Evolutionary conservation across 2,888 invertebrate species (phyloP).

Genomic region (Phengaris alcon): DNA sequence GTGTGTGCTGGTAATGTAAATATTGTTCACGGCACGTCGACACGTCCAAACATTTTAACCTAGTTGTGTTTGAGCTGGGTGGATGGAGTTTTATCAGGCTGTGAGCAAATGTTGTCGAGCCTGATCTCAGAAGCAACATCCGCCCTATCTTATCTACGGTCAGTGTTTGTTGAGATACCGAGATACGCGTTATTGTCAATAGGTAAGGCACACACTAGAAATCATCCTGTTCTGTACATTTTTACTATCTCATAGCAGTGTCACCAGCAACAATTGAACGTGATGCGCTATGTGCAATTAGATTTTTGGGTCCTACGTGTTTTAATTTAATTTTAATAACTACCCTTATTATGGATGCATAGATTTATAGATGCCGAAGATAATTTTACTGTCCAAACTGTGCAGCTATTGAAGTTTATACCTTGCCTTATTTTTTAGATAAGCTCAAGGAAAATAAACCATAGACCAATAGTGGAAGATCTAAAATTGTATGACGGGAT

Average conservation of each 20-base stretch:
- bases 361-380: too few relatives aligned
- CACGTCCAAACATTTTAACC: constrained; percentile 27
- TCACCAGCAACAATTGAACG: not conserved
- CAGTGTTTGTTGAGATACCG: constrained; percentile 68
- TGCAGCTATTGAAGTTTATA: not conserved
- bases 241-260: not conserved
- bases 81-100: constrained; percentile 38
- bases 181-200: constrained; percentile 51
- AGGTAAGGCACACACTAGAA: constrained; percentile 18
- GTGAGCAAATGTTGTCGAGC: constrained; percentile 44
- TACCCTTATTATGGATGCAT: not conserved
- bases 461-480: not conserved
- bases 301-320: not conserved
- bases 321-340: not conserved
- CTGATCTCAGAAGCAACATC: constrained; percentile 58
- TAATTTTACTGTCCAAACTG: not conserved
- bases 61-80: constrained; percentile 39
- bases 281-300: not conserved
- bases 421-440: constrained; percentile 9
- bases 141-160: constrained; percentile 76
- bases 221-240: not conserved
- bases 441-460: not conserved
- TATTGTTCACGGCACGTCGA: constrained; percentile 19
- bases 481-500: not conserved
- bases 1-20: constrained; percentile 3